Evolutionary conservation across 2,113 vertebrate species (phyloP), one percentile per base, ranked within the genome.

Genomic region (Urocynchramus pylzowi): DNA sequence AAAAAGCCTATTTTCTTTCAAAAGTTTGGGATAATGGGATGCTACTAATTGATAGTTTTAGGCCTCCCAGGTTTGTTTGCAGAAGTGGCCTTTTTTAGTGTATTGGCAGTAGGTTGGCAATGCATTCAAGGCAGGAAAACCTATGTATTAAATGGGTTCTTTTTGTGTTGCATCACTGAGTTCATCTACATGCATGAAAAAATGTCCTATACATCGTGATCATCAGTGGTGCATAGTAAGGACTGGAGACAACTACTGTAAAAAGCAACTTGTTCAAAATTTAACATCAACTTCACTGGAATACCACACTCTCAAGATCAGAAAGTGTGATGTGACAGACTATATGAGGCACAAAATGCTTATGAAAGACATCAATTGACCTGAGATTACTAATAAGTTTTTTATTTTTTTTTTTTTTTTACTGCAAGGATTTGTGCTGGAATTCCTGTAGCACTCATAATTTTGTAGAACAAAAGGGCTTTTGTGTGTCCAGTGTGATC

Each of bases 1-100:
- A 35, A 93, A 83, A 89, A 93, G 42, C 60, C 92, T 79, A 60
- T 93, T 95, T 93, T 95, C 80, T 91, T 89, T 67, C 56, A 61
- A 69, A 70, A 78, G 61, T 94, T 93, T 82, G 35, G 47, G 59
- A 63, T 93, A 97, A 94, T 90, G 83, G 35, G 47, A 83, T 93
- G 67, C 31, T 89, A 61, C 47, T 96, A 93, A 95, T 87, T 90
- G 74, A 93, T 75, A 41, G 21, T 89, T 86, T 87, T 83, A 50
- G 78, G 60, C 81, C 73, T 94, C 85, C 17, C 33, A 54, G 63
- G 39, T 94, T 94, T 26, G 30, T 89, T 84, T 94, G 73, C 61
- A 89, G 65, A 82, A 80, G 30, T 53, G 35, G 20, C 53, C 41
- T 74, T 92, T 63, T 73, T 95, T 86, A 50, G 47, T 69, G 26